These are phyloP conservation scores for Drosophila parthenogenetica DNA, from an alignment of 2,888 invertebrate species.

Conservation along the genomic window DNA sequence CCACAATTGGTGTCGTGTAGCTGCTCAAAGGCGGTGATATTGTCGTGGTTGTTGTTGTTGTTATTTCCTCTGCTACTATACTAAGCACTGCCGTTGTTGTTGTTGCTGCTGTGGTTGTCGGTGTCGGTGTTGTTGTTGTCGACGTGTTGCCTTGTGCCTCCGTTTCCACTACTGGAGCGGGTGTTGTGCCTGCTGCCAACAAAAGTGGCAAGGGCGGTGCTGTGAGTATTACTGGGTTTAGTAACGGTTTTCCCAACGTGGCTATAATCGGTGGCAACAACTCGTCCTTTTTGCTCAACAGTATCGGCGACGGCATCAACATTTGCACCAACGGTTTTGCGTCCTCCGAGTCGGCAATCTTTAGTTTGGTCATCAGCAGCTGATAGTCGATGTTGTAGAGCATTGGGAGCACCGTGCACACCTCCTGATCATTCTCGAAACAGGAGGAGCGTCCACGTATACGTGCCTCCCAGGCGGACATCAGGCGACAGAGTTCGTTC, in stretches of 20 bases:
- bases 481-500: conserved; percentile 89
- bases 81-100: conserved; percentile 45
- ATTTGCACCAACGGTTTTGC: conserved; percentile 79
- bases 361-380: conserved; percentile 71
- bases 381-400: conserved; percentile 77
- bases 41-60: conserved; percentile 15
- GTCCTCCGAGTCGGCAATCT: conserved; percentile 66
- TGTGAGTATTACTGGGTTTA: conserved; percentile 70
- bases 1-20: conserved; percentile 38
- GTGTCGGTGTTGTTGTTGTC: conserved; percentile 46
- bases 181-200: conserved; percentile 28
- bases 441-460: conserved; percentile 89
- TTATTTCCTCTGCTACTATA: conserved; percentile 33
- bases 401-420: conserved; percentile 83
- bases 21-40: conserved; percentile 23
- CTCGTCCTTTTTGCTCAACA: conserved; percentile 77
- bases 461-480: conserved; percentile 90
- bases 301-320: conserved; percentile 79
- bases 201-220: conserved; percentile 37
- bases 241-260: conserved; percentile 71
- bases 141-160: conserved; percentile 41
- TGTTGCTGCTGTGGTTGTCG: conserved; percentile 52
- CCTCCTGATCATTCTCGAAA: conserved; percentile 84
- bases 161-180: conserved; percentile 20
- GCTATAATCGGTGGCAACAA: conserved; percentile 80